Conservation (phyloP, 1,140 invertebrate genomes). For the Amphibalanus amphitrite region DNA sequence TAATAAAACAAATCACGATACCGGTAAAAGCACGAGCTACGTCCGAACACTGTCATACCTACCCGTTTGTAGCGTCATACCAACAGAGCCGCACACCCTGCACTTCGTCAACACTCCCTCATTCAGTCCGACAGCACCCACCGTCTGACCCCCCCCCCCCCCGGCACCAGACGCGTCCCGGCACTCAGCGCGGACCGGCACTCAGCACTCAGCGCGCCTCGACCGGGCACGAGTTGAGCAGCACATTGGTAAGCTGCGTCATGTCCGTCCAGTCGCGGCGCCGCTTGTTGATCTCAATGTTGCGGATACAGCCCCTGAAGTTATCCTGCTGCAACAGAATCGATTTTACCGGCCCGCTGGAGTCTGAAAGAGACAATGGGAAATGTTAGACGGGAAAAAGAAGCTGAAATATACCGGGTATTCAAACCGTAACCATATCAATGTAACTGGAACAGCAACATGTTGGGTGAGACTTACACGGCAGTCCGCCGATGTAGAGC, state of each 20-base stretch:
- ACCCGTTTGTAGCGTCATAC: too few relatives aligned
- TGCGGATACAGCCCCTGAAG: constrained; percentile 80
- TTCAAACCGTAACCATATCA: constrained; percentile 3
- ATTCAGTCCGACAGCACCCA: too few relatives aligned
- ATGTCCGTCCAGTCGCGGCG: constrained; percentile 64
- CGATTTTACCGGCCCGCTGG: neutral
- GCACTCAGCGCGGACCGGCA: too few relatives aligned
- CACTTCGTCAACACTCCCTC: too few relatives aligned
- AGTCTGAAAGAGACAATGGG: neutral
- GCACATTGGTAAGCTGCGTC: constrained; percentile 58
- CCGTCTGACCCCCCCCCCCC: too few relatives aligned
- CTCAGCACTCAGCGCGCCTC: too few relatives aligned
- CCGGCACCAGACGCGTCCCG: too few relatives aligned
- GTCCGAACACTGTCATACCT: too few relatives aligned
- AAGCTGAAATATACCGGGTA: neutral
- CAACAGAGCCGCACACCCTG: too few relatives aligned
- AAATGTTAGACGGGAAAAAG: neutral
- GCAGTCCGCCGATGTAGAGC: constrained; percentile 66
- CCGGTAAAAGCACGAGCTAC: too few relatives aligned
- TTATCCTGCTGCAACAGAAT: constrained; percentile 37
- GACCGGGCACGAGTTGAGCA: constrained; percentile 62
- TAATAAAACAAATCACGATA: too few relatives aligned
- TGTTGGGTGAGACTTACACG: constrained; percentile 38
- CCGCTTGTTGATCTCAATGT: constrained; percentile 47
- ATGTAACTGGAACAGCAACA: constrained; percentile 4